Conservation (phyloP, 1,140 invertebrate genomes). For the Drosophila asahinai region DNA sequence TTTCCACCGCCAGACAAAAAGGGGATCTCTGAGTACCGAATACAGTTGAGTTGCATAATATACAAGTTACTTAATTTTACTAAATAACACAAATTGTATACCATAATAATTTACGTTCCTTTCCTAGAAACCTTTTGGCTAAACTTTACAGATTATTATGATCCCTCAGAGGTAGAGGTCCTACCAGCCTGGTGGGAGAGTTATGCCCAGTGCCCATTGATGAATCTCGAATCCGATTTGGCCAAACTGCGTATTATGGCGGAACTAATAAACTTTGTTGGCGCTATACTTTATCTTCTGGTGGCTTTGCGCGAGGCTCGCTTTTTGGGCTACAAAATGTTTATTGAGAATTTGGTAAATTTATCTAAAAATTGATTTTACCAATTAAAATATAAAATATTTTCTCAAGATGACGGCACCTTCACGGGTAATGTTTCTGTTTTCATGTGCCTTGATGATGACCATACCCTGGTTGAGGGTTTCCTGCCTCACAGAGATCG, state of each 20-base stretch:
- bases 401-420: conserved; percentile 90
- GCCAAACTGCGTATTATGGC: conserved; percentile 87
- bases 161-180: conserved; percentile 70
- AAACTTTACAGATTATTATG: conserved; percentile 82
- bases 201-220: conserved; percentile 81
- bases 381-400: neutral
- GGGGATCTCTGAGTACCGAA: conserved; percentile 58
- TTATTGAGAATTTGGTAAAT: conserved; percentile 94
- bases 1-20: conserved; percentile 44
- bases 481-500: conserved; percentile 92
- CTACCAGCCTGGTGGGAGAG: conserved; percentile 82
- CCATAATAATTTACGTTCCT: neutral
- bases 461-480: conserved; percentile 93
- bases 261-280: conserved; percentile 90
- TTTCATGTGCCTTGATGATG: conserved; percentile 95
- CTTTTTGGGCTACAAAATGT: conserved; percentile 95
- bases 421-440: conserved; percentile 96
- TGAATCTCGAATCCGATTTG: conserved; percentile 81
- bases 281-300: conserved; percentile 92
- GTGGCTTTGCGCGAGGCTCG: conserved; percentile 92
- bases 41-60: conserved; percentile 53
- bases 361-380: neutral
- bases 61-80: neutral
- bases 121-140: conserved; percentile 80
- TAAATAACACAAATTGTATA: neutral